Base-by-base conservation (phyloP, 2,888 invertebrate species). In the Polymixis flavicincta region DNA sequence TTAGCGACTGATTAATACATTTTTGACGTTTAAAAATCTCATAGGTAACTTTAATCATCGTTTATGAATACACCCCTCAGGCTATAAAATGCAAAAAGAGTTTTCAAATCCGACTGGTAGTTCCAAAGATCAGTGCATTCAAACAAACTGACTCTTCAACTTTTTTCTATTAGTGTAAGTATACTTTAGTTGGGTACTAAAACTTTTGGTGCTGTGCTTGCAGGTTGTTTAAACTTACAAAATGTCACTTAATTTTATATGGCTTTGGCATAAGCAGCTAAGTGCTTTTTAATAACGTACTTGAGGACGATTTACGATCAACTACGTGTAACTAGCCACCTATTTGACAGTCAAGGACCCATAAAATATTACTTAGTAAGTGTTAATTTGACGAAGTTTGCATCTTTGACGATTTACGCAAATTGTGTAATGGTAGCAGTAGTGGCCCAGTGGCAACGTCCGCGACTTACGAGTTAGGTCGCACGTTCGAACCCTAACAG, bases 231-330 rank as follows among this genome's bases (percentile, higher is more conserved):
- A 68, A 52, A 64, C n/a, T 22, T 25, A 57, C 8, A 63, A 71
- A 67, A 54, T 70, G n/a, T n/a, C 22, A 28, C 8, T 45, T 61
- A 66, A 63, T 71, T 81, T 71, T 64, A 82, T 17, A 76, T 13
- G 45, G 25, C 1, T 25, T 61, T 52, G 54, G n/a, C 17, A 28
- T 42, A n/a, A n/a, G 42, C 28, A 42, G 17, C 48, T 2, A 74
- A 67, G 59, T 48, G 67, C 22, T 14, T 37, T 67, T 63, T 70
- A 57, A 55, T 67, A 37, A 11, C 60, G 52, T 66, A 66, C 37
- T 28, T 37, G 66, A 66, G 14, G 2, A 55, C 17, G 14, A 48
- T 64, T 80, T 76, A 71, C 42, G 48, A 67, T 32, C 37, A 57
- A 55, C 50, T 76, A 54, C 63, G 42, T 59, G 8, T 14, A 60